Conservation (phyloP, 2,797 vertebrate genomes). For the Peromyscus melanophrys region DNA sequence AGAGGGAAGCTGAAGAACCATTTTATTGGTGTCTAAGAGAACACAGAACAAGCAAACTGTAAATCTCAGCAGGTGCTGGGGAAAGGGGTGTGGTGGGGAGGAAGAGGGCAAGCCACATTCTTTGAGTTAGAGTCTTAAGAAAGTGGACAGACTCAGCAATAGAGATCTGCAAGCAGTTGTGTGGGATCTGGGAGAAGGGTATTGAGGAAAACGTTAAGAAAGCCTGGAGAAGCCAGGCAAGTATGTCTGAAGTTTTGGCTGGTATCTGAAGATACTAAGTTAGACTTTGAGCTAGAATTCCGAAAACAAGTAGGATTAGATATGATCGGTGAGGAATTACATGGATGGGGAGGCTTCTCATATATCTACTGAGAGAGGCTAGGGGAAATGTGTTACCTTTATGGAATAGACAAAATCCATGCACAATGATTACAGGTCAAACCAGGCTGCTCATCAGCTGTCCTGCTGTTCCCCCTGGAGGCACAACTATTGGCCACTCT, state of each 20-base stretch:
- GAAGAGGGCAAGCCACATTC: not conserved
- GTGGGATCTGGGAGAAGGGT: not conserved
- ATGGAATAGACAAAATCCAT: too few relatives aligned
- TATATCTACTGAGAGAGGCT: too few relatives aligned
- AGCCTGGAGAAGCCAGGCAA: not conserved
- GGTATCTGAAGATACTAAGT: not conserved
- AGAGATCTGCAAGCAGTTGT: not conserved
- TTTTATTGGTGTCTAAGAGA: not conserved
- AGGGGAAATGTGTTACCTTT: too few relatives aligned
- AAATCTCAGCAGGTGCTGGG: not conserved
- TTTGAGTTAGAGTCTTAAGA: not conserved
- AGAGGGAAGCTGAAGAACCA: not conserved
- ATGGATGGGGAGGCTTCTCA: not conserved
- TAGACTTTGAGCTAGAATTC: not conserved
- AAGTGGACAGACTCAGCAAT: not conserved
- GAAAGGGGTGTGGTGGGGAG: not conserved
- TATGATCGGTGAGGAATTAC: not conserved
- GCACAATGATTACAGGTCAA: too few relatives aligned
- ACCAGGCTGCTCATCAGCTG: too few relatives aligned
- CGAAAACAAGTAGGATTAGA: not conserved
- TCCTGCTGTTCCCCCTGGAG: too few relatives aligned
- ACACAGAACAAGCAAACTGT: not conserved
- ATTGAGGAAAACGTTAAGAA: not conserved
- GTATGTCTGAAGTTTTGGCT: not conserved
- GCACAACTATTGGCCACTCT: too few relatives aligned